phyloP scores from a whole-genome alignment of 2,888 invertebrate species.

The Drosophila cognata region DNA sequence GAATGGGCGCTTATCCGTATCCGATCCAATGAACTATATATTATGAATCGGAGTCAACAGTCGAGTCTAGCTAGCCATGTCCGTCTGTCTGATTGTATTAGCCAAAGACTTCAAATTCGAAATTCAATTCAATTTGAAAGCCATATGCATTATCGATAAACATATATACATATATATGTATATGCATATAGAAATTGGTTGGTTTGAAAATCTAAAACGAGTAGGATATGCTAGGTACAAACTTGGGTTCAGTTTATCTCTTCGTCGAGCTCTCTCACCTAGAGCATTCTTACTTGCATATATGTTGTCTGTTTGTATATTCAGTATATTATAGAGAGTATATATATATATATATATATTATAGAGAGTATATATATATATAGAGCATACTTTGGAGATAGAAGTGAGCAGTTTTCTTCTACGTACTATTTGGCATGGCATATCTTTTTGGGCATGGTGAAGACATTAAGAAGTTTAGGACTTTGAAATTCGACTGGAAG shows the following conservation, averaged over 20 bases:
- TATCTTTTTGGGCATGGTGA: neutral
- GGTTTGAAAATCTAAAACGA: no score
- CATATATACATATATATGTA: neutral
- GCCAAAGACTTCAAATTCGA: neutral
- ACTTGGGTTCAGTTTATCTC: no score
- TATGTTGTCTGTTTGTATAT: no score
- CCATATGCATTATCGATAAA: neutral
- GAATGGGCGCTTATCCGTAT: neutral
- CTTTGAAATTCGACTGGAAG: neutral
- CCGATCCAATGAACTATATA: neutral
- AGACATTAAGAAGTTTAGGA: neutral
- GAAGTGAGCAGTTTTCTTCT: rapidly evolving
- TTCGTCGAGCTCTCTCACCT: no score
- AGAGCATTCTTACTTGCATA: no score
- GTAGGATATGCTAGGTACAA: no score
- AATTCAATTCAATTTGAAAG: no score
- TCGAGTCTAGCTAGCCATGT: no score
- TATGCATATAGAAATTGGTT: no score
- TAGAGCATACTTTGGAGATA: neutral
- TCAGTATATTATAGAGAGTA: neutral
- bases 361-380: neutral
- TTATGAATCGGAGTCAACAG: neutral
- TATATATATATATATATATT: neutral
- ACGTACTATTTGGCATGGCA: conserved; percentile 1
- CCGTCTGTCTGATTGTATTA: neutral